These are phyloP conservation scores for Meloidogyne chitwoodi DNA, from an alignment of 1,140 invertebrate genomes.

Conservation along the genomic window DNA sequence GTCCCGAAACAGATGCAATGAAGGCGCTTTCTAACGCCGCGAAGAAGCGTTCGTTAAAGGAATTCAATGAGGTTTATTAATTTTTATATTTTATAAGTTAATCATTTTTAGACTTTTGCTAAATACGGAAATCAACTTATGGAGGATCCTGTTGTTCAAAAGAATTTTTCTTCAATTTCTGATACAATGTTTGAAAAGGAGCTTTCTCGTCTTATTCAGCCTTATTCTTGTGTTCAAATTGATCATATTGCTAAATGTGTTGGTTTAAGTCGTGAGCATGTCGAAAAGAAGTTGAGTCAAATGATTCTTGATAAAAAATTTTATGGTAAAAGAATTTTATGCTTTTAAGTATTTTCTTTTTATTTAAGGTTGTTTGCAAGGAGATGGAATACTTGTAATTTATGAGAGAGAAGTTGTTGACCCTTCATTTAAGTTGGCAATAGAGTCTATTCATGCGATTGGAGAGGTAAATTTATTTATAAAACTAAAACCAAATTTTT, in stretches of 20 bases:
- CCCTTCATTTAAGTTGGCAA: conserved; percentile 90
- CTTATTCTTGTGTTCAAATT: conserved; percentile 84
- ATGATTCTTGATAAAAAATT: conserved; percentile 99
- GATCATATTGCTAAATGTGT: conserved; percentile 74
- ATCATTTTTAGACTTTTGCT: conserved; percentile 70
- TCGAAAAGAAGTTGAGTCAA: conserved; percentile 97
- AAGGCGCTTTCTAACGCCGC: conserved; percentile 89
- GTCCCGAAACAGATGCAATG: conserved; percentile 90
- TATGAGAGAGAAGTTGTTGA: conserved; percentile 91
- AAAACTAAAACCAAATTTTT: background rate
- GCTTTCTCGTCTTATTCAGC: conserved; percentile 94
- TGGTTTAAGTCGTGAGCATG: conserved; percentile 67
- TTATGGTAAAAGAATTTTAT: conserved; percentile 60
- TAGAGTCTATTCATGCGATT: conserved; percentile 96
- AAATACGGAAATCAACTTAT: conserved; percentile 83
- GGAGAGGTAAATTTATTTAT: conserved; percentile 71
- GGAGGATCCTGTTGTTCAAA: conserved; percentile 90
- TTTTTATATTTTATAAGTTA: background rate
- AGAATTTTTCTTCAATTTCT: conserved; percentile 90
- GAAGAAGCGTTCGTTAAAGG: conserved; percentile 70
- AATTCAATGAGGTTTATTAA: conserved; percentile 64
- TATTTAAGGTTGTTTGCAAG: conserved; percentile 92
- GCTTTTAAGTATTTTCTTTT: background rate
- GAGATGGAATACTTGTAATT: conserved; percentile 90
- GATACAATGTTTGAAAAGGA: conserved; percentile 99